Percentiles rank a stretch among this genome's conserved stretches.
Conservation (phyloP, 2,797 vertebrate genomes). For the Bradypodion pumilum region DNA sequence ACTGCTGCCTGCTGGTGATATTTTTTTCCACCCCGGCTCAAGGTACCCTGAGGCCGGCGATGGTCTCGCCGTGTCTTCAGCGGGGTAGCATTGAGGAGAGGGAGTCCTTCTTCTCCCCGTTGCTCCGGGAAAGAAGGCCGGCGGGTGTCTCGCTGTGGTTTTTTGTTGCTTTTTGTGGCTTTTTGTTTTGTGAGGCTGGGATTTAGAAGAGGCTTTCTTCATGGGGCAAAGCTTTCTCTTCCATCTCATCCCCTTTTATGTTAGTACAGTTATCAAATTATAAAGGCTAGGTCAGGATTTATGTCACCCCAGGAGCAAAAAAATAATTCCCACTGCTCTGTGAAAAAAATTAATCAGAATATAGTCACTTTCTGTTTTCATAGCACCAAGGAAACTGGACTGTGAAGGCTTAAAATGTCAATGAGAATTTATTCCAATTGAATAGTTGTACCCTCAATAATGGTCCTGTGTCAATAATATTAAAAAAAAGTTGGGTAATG, state of each 20-base stretch:
- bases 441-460: background rate
- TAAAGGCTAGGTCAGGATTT: background rate
- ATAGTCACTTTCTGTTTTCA: background rate
- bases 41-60: too few species aligned
- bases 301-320: background rate
- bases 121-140: too few species aligned
- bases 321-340: background rate
- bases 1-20: too few species aligned
- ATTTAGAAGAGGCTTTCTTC: too few species aligned
- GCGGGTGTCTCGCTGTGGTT: too few species aligned
- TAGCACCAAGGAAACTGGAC: background rate
- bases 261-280: background rate
- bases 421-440: background rate
- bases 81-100: too few species aligned
- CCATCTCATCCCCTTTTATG: background rate
- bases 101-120: too few species aligned
- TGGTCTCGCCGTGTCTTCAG: too few species aligned
- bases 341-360: background rate
- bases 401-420: background rate
- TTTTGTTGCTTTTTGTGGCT: too few species aligned
- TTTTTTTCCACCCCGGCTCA: too few species aligned
- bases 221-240: background rate
- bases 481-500: background rate
- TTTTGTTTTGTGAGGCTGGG: too few species aligned
- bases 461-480: background rate